Evolutionary conservation across 2,888 invertebrate species (phyloP), one percentile per base, ranked within the genome.

Genomic region (Romanomermis culicivorax): DNA sequence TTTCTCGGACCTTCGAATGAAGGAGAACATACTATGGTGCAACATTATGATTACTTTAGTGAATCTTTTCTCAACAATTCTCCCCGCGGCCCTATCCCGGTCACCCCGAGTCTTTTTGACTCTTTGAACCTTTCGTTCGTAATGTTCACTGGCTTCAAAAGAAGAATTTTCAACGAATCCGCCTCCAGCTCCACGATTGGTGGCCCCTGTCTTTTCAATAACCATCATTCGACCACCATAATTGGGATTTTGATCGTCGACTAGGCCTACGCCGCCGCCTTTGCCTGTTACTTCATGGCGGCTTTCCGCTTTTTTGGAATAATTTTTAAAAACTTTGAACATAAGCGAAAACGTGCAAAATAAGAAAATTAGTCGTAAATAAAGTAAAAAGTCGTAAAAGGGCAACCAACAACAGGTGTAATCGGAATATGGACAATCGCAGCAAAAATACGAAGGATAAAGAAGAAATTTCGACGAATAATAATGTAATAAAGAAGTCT

Each of bases 171-270:
- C 68, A 26, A 61, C 61, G 61, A 63, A 68, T 27, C 64, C 65
- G 20, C 54, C 59, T 29, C 29, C 27, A 11, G 75, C 84, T 83
- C 64, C 85, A 84, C 68, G 83, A 81, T 67, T 85, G 73, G 63
- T 80, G 77, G 68, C 84, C 81, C 70, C 82, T 26, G n/a, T 54
- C 23, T 56, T 51, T 23, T 24, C 14, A 30, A 14, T 45, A 45
- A 17, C 42, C 42, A n/a, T n/a, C n/a, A n/a, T n/a, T n/a, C n/a
- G n/a, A n/a, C n/a, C n/a, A n/a, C 23, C 47, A 7, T n/a, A 23
- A 23, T 23, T 11, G 17, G 23, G 17, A 23, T 23, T 11, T 45
- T 23, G 45, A 45, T 23, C 17, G 11, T 11, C 45, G 45, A 23
- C 45, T 4, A 23, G 45, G 17, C 17, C 17, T 23, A 23, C 45